Evolutionary conservation across 2,888 invertebrate genomes (phyloP).

Genomic region (Molanna angustata): DNA sequence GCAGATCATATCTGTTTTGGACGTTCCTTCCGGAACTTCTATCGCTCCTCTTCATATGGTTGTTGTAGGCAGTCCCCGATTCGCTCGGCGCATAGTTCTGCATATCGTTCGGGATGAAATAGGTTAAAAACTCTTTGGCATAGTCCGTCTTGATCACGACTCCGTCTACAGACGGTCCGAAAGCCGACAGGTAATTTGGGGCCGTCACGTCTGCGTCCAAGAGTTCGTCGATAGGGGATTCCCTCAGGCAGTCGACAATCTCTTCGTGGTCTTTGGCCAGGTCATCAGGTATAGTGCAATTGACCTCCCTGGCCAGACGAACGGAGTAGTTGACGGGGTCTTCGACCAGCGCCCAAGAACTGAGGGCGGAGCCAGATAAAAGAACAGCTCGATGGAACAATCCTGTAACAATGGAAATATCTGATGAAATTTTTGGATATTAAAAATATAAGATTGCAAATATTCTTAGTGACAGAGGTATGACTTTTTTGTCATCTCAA

Average conservation of each 20-base stretch:
- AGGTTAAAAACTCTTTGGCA: constrained; percentile 73
- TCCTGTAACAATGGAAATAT: constrained; percentile 55
- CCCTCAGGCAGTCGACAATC: constrained; percentile 81
- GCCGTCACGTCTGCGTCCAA: constrained; percentile 73
- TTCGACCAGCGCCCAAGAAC: constrained; percentile 87
- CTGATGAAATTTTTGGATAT: too few species aligned
- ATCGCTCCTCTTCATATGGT: constrained; percentile 56
- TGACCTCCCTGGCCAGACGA: constrained; percentile 75
- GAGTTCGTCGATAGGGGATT: constrained; percentile 70
- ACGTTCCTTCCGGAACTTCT: constrained; percentile 57
- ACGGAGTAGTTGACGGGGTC: constrained; percentile 81
- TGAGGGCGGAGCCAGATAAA: constrained; percentile 82
- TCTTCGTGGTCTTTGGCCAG: constrained; percentile 77
- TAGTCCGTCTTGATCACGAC: constrained; percentile 89
- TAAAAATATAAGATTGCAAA: too few species aligned
- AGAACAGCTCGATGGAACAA: constrained; percentile 85
- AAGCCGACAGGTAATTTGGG: constrained; percentile 80
- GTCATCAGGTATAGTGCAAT: constrained; percentile 80
- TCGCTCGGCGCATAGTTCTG: constrained; percentile 60
- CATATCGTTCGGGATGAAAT: constrained; percentile 64
- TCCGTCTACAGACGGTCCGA: constrained; percentile 92
- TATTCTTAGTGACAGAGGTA: too few species aligned
- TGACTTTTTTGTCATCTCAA: too few species aligned
- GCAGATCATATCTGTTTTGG: constrained; percentile 72
- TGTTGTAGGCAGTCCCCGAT: constrained; percentile 54